These are phyloP conservation scores for Azemiops feae DNA, from an alignment of 2,113 vertebrate genomes.

Conservation along the genomic window DNA sequence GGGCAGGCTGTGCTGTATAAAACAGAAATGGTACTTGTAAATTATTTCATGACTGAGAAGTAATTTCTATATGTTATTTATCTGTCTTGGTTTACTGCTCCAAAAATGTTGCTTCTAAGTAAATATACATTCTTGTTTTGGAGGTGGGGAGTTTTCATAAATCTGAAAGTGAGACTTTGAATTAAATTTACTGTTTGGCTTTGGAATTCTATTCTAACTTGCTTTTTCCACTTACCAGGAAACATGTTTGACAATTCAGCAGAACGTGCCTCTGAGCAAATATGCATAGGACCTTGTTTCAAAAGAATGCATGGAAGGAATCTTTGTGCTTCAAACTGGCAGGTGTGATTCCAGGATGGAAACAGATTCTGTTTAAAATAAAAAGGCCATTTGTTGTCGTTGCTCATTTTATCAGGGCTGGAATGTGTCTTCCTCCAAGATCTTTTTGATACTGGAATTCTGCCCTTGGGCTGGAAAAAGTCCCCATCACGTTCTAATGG, in stretches of 20 bases:
- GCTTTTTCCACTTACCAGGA: not conserved
- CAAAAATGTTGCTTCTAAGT: not conserved
- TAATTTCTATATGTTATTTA: not conserved
- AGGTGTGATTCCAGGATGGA: not conserved
- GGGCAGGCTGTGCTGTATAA: not conserved
- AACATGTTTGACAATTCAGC: not conserved
- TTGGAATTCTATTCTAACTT: not conserved
- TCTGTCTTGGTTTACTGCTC: not conserved
- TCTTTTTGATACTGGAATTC: not conserved
- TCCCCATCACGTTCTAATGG: not conserved
- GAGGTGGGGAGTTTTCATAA: not conserved
- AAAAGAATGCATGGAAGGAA: not conserved
- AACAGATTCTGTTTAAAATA: not conserved
- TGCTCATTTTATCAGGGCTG: not conserved
- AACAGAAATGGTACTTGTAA: not conserved
- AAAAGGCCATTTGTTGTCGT: not conserved
- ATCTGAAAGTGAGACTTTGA: not conserved
- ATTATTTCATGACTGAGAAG: not conserved
- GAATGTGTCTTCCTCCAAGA: not conserved
- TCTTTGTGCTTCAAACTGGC: not conserved
- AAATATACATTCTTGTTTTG: not conserved
- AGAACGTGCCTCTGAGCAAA: not conserved
- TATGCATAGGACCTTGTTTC: not conserved
- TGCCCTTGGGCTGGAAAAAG: not conserved
- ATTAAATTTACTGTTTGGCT: not conserved